Base-by-base conservation (phyloP, 2,113 vertebrate species). In the Vidua macroura region DNA sequence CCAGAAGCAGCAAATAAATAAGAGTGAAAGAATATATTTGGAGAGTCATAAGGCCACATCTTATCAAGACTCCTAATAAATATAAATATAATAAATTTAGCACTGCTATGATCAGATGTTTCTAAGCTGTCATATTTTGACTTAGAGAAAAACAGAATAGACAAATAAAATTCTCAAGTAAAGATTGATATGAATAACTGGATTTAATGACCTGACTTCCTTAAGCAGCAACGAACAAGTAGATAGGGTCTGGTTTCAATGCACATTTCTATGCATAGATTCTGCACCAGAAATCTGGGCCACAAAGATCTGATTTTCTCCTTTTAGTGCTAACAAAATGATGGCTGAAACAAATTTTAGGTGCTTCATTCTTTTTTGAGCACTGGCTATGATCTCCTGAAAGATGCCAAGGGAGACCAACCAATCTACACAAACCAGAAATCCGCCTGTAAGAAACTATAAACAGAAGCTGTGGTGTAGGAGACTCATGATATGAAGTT, bases 11-110 rank as follows among this genome's bases (percentile, higher is more conserved):
- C 41, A 88, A 93, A 79, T 69, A 86, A 90, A 52, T 41, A 53
- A 81, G 19, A 77, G 15, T 67, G 16, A 49, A 93, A 46, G 43
- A 52, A 63, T 70, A 30, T 83, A 66, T 60, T 62, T 76, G 67
- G 67, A 91, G 66, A 85, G 24, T 82, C 35, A 28, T 79, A 68
- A 59, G 79, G 68, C 72, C 72, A 58, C 22, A 53, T 83, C 58
- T 74, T 88, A 75, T 33, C 59, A 92, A 89, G 77, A 41, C 44
- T 85, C 70, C 62, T 89, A 66, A 62, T 27, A n/a, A n/a, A n/a
- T n/a, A n/a, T n/a, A n/a, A n/a, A n/a, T n/a, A n/a, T 86, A 88
- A 86, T 88, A 92, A 90, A 94, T 81, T 84, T 2, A 86, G 66
- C 19, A 80, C 33, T 69, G 41, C 37, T 77, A 24, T 43, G 30